Base-by-base conservation (phyloP, 2,113 vertebrate species). In the Mormyrus iriodes region DNA sequence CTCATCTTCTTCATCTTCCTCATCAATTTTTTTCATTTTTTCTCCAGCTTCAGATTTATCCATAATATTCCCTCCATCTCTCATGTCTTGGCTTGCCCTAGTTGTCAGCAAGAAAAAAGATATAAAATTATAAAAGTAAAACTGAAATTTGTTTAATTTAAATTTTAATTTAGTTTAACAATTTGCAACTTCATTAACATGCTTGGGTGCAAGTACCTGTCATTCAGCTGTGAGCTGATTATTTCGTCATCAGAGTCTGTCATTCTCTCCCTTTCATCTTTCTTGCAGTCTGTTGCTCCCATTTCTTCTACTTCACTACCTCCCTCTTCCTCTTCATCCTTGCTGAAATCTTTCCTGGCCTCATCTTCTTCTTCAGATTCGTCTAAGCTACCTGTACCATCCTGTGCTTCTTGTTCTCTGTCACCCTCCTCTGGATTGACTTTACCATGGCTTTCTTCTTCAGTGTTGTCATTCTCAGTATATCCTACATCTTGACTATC, bases 221-320 rank as follows among this genome's bases (percentile, higher is more conserved):
- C 89, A 8, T 93, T 89, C 49, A 91, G 91, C n/a, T 91, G 92
- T 89, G 90, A 92, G 83, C 94, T 90, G 90, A 95, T 95, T 2
- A 89, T 91, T 90, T 95, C 93, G 0, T 95, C 94, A 0, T 89
- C 89, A 69, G 94, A 94, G 44, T 95, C 94, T 3, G 86, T 91
- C 27, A 3, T 39, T 52, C 21, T 55, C n/a, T 52, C 46, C 24
- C 83, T 73, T 19, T 51, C 83, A 10, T 85, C 55, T 49, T 65
- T 6, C 3, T 15, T 39, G 15, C 42, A 5, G 53, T 55, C 69
- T 52, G 46, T 35, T 44, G 35, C 86, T 89, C 39, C 24, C 7
- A 2, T 13, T 79, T 94, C 94, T 0, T 89, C 83, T 48, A 93
- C 93, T 35, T 94, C 94, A 4, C 58, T 91, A 35, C 17, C 24